Base-by-base conservation (phyloP, 2,888 invertebrate genomes). In the Sesia bembeciformis region DNA sequence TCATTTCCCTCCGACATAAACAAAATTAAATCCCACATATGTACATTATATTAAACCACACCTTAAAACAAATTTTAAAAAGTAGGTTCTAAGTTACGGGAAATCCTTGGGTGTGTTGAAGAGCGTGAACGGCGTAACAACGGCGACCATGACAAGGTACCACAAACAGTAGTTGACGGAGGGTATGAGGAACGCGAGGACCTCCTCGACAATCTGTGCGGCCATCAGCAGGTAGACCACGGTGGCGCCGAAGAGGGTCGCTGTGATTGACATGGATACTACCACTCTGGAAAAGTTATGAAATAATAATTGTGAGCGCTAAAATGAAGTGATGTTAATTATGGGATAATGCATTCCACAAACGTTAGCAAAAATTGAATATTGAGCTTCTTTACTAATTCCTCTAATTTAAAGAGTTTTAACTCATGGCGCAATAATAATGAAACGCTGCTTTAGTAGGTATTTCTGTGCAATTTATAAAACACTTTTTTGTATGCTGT, bases 41-140 rank as follows among this genome's bases (percentile, higher is more conserved):
- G 7, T 23, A 42, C 7, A 42, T 42, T 23, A 23, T 23, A 23
- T 23, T 23, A 23, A 23, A 23, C 23, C 23, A 23, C 23, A 23
- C 23, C 23, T 23, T 23, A 23, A 23, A 23, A 23, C 23, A 23
- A 23, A 1, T 23, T 23, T 23, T 23, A 23, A 23, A 23, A 23
- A 23, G 23, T 23, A 23, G 23, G 23, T 23, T 23, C 23, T 23
- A 23, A 23, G 89, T 90, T 75, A 94, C 94, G 93, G 90, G 72
- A 94, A 94, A 70, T 94, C 94, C 69, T 93, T 93, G 0, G 94
- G 94, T 0, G 93, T 91, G 40, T 93, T 93, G 23, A 93, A 86
- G 88, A 93, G 93, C 72, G 92, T 90, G 3, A 92, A 76, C 0
- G 94, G 93, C 5, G 91, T 90, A 64, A 94, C 84, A 0, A 88